These are phyloP conservation scores for Eristalis tenax DNA, from an alignment of 2,888 invertebrate genomes.

Conservation along the genomic window DNA sequence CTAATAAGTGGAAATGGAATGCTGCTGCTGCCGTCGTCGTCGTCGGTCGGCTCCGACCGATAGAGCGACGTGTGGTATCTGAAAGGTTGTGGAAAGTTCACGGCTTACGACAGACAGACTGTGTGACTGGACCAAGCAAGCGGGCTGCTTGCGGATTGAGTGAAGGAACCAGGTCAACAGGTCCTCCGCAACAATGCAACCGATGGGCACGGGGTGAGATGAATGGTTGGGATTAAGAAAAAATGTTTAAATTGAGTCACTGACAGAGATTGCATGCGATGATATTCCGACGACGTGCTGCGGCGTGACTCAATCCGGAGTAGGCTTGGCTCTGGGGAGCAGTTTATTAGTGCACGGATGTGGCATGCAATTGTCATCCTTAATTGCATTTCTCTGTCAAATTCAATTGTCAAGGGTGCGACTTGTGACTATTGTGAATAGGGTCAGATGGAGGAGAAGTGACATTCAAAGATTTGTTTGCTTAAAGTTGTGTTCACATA, in stretches of 20 bases:
- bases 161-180: conserved; percentile 22
- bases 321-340: conserved; percentile 21
- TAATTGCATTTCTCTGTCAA: not conserved
- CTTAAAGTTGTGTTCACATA: no score
- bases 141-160: not conserved
- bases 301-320: conserved; percentile 20
- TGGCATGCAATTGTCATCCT: not conserved
- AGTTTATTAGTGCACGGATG: not conserved
- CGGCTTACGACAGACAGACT: conserved; percentile 27
- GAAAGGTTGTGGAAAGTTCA: conserved; percentile 57
- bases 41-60: not conserved
- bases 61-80: conserved; percentile 47
- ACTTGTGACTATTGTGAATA: not conserved
- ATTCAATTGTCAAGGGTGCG: not conserved
- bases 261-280: conserved; percentile 3
- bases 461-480: not conserved
- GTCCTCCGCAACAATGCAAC: conserved; percentile 36
- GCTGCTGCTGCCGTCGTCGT: not conserved
- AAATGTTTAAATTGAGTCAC: not conserved
- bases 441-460: not conserved
- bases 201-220: not conserved
- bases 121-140: conserved; percentile 8
- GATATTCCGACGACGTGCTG: not conserved
- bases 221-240: not conserved
- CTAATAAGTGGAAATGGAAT: conserved; percentile 62